Evolutionary conservation across 2,797 vertebrate genomes (phyloP), one percentile per base, ranked within the genome.

Genomic region (Myripristis murdjan): DNA sequence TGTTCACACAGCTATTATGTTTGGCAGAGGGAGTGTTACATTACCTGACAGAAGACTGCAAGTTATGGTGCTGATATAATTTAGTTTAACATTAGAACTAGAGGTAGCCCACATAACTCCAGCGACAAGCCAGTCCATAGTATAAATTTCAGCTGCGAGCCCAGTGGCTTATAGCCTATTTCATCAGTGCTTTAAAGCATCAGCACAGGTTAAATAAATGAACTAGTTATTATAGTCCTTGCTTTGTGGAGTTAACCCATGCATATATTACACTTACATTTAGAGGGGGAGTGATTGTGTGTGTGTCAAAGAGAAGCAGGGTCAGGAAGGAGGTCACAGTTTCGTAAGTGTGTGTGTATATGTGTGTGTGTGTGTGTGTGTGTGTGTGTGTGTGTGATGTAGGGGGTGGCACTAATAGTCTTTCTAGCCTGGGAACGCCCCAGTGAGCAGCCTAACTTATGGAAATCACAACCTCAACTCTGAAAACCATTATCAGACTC

Each of bases 401-500:
- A 71, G 23, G 61, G 7, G 37, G 41, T 4, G 10, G 35, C 75
- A 46, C 79, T 90, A 90, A 92, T 91, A 83, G 85, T 85, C 75
- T 90, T 81, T 89, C 80, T 69, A 76, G 75, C 77, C 74, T 78
- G 69, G 69, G 80, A 88, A 91, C 85, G 88, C 85, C 81, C 88
- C 85, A 90, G 83, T 90, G 87, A 91, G 75, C 89, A 90, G 82
- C 82, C 90, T 92, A 94, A 93, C 94, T 96, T 95, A 96, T 96
- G 94, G 95, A 96, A 96, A 96, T 93, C 84, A 93, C 93, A 88
- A 78, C 84, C 91, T 89, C 93, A 90, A 91, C 83, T 90, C 91
- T 89, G 70, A 86, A 95, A 96, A 94, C 94, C 93, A 96, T 97
- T 97, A 96, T 87, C 79, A 81, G 69, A 58, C 90, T 96, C 91